phyloP scores from a whole-genome alignment of 1,140 invertebrate species.

The Drosophila tani region DNA sequence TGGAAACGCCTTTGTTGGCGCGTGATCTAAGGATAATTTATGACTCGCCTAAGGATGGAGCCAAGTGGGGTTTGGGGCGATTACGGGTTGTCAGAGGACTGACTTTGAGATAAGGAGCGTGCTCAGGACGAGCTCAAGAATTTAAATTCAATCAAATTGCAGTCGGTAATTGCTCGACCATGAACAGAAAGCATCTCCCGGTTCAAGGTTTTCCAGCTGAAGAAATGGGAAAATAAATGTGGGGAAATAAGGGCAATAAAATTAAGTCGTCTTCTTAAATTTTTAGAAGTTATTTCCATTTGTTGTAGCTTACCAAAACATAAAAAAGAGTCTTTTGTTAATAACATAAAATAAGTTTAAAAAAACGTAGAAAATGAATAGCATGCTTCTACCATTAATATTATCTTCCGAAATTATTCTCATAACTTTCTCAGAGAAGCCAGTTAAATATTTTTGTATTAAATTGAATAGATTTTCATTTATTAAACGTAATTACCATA shows the following conservation, averaged over 20 bases:
- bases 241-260: neutral
- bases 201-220: conserved; percentile 13
- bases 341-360: too few relatives aligned
- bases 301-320: neutral
- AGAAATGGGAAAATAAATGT: neutral
- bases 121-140: conserved; percentile 33
- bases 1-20: conserved; percentile 53
- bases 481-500: neutral
- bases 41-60: conserved; percentile 30
- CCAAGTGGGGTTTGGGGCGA: neutral
- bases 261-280: neutral
- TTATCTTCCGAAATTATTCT: neutral
- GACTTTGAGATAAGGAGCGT: conserved; percentile 43
- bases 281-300: neutral
- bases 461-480: neutral
- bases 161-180: conserved; percentile 42
- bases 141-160: conserved; percentile 57
- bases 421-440: too few relatives aligned
- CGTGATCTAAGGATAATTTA: conserved; percentile 64
- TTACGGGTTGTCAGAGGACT: conserved; percentile 30
- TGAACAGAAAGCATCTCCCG: conserved; percentile 7
- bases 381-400: too few relatives aligned
- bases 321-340: neutral
- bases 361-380: too few relatives aligned
- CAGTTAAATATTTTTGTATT: too few relatives aligned